Percentiles rank a stretch among this genome's conserved stretches.
Conservation (phyloP, 1,140 invertebrate species). For the Apocrypta bakeri region DNA sequence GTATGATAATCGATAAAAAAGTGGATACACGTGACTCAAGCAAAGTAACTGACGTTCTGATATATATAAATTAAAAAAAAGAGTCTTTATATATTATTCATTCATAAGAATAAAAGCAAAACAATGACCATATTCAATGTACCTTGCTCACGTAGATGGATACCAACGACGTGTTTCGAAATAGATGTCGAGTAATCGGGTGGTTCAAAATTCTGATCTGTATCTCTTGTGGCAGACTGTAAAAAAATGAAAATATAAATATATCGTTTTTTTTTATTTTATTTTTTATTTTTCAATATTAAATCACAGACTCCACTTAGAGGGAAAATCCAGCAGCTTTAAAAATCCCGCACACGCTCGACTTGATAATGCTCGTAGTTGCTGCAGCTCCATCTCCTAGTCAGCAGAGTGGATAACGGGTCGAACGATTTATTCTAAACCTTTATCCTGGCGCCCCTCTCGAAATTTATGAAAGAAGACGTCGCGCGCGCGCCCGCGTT, state of each 20-base stretch:
- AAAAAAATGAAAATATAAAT: neutral
- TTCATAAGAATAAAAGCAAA: neutral
- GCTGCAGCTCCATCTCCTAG: conserved; percentile 59
- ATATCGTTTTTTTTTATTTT: neutral
- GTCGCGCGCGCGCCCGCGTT: conserved; percentile 59
- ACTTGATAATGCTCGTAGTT: neutral
- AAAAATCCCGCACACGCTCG: neutral
- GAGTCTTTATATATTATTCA: neutral
- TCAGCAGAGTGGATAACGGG: conserved; percentile 71
- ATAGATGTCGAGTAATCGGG: neutral
- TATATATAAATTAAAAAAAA: neutral
- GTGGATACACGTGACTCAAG: neutral
- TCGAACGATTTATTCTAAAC: conserved; percentile 73
- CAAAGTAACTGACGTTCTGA: neutral
- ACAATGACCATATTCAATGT: conserved; percentile 50
- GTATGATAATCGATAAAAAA: conserved; percentile 1
- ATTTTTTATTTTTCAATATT: neutral
- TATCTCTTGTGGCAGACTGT: neutral
- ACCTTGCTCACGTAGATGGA: conserved; percentile 69
- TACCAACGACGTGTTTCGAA: conserved; percentile 56
- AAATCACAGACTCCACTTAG: too few relatives aligned
- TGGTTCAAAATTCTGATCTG: neutral
- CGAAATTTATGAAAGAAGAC: conserved; percentile 75
- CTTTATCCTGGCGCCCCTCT: conserved; percentile 68
- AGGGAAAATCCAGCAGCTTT: neutral